These are phyloP conservation scores for Melanotaenia trifasciata DNA, from an alignment of 2,797 vertebrate genomes.

Conservation along the genomic window DNA sequence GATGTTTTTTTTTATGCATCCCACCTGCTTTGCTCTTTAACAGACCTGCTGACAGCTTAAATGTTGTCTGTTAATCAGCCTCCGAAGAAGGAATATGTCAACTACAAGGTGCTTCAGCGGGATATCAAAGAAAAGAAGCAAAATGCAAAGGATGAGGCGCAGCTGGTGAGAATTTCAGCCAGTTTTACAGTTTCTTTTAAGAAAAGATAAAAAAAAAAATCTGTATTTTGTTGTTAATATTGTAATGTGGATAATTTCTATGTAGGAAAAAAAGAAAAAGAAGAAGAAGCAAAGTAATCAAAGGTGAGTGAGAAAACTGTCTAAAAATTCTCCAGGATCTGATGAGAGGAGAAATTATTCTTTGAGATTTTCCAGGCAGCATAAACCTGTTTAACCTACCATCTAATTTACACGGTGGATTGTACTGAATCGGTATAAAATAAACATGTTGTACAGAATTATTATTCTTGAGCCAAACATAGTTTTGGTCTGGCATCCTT, in stretches of 20 bases:
- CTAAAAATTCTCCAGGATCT: background rate
- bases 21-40: background rate
- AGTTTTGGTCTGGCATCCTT: background rate
- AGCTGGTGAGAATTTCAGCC: conserved; percentile 77
- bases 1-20: background rate
- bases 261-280: conserved; percentile 83
- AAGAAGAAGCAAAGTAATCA: conserved; percentile 84
- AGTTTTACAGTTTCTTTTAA: background rate
- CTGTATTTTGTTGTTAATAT: background rate
- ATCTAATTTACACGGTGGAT: background rate
- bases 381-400: background rate
- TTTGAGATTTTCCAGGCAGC: background rate
- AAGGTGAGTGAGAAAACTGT: conserved; percentile 74
- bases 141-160: conserved; percentile 77
- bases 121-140: conserved; percentile 87
- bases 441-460: background rate
- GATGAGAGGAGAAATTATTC: background rate
- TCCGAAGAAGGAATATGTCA: conserved; percentile 88
- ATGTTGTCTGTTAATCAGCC: conserved; percentile 76
- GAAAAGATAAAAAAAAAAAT: background rate
- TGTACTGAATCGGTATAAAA: background rate
- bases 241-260: background rate
- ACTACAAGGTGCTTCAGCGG: conserved; percentile 91
- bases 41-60: background rate
- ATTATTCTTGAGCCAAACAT: background rate